Conservation (phyloP, 2,113 vertebrate genomes). For the Heteronetta atricapilla region DNA sequence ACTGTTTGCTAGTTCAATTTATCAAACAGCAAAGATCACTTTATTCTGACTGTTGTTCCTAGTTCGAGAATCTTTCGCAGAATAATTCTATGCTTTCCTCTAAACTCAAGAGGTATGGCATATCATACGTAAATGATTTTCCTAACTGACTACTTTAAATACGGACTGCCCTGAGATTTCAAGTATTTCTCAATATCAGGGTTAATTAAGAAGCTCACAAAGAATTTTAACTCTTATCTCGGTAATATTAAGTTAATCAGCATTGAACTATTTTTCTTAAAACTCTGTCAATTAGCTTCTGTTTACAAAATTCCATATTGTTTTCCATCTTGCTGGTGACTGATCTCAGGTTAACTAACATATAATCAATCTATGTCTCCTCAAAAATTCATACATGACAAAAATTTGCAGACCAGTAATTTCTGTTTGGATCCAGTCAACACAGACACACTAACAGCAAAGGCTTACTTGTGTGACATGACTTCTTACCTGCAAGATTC, state of each 20-base stretch:
- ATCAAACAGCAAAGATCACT: not conserved
- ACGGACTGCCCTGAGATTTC: not conserved
- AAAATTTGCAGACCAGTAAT: not conserved
- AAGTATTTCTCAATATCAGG: not conserved
- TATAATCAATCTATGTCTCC: not conserved
- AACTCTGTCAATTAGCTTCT: not conserved
- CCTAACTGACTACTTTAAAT: not conserved
- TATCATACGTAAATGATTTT: not conserved
- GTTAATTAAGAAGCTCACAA: not conserved
- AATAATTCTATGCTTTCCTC: not conserved
- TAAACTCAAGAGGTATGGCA: not conserved
- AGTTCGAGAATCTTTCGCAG: not conserved
- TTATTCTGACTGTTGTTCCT: not conserved
- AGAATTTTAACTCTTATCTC: not conserved
- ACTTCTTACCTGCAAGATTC: constrained; percentile 90
- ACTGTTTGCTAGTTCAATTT: not conserved
- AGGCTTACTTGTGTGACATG: not conserved
- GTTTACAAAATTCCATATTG: not conserved
- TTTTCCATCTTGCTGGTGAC: not conserved
- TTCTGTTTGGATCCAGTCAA: not conserved
- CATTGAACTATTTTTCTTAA: not conserved
- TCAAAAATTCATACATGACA: not conserved
- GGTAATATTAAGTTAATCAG: not conserved
- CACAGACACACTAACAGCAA: not conserved
- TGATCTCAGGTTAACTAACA: not conserved